Percentiles rank a stretch among this genome's conserved stretches.
Evolutionary conservation across 2,113 vertebrate species (phyloP).

Genomic region (Platycercus adscitus): DNA sequence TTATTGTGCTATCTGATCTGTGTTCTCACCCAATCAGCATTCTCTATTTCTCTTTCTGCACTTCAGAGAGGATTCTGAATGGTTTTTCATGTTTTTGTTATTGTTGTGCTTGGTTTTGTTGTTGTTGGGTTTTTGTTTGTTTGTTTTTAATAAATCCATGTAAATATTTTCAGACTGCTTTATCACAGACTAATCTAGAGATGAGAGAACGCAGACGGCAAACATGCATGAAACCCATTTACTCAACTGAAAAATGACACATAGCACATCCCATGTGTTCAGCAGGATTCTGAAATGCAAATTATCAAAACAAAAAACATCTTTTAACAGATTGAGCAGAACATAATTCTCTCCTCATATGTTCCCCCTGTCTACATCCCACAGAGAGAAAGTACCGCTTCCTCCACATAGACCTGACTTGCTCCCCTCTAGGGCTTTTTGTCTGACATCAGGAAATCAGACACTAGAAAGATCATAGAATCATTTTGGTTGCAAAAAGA

Average conservation of each 20-base stretch:
- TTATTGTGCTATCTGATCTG: not conserved
- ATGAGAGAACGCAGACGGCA: not conserved
- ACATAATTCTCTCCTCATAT: not conserved
- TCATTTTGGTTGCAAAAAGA: not conserved
- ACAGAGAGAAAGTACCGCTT: not conserved
- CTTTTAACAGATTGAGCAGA: not conserved
- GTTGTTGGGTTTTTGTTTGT: too few relatives aligned
- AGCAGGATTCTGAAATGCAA: not conserved
- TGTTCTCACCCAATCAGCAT: not conserved
- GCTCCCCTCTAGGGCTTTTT: not conserved
- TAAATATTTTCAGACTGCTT: not conserved
- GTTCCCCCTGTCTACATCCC: not conserved
- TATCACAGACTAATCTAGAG: not conserved
- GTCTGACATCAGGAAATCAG: not conserved
- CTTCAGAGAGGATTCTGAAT: not conserved
- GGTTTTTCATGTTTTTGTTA: not conserved
- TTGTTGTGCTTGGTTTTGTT: not conserved
- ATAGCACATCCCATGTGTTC: not conserved
- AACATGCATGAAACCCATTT: not conserved
- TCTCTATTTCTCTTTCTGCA: not conserved
- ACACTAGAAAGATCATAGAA: not conserved
- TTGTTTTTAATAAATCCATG: not conserved
- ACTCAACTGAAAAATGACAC: not conserved
- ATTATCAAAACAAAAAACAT: not conserved
- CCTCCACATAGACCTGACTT: rapidly evolving